phyloP scores from a whole-genome alignment of 2,797 vertebrate genomes.

The Betta splendens region DNA sequence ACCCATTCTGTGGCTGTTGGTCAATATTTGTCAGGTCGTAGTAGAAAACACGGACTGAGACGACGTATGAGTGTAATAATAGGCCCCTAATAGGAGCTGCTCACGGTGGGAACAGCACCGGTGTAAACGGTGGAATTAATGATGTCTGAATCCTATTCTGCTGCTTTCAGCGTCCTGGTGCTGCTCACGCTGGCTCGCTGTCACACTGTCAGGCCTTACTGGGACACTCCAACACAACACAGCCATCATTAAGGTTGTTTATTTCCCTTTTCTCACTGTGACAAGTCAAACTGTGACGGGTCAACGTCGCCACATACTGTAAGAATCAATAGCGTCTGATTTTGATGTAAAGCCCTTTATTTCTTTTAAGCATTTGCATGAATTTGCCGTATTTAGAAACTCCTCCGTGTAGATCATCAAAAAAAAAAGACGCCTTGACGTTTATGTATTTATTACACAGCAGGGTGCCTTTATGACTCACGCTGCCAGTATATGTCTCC shows the following conservation, averaged over 20 bases:
- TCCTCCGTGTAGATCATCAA: constrained; percentile 7
- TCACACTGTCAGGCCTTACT: constrained; percentile 10
- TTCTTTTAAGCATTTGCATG: background rate
- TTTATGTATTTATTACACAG: constrained; percentile 13
- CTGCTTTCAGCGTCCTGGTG: constrained; percentile 4
- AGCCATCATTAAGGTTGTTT: constrained; percentile 17
- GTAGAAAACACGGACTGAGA: background rate
- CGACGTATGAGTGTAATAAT: background rate
- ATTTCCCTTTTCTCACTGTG: constrained; percentile 13
- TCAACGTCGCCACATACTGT: background rate
- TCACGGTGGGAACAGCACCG: background rate
- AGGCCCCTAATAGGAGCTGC: background rate
- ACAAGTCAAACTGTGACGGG: constrained; percentile 22
- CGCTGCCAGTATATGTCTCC: constrained; percentile 28
- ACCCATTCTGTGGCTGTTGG: background rate
- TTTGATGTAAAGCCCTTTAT: constrained; percentile 1
- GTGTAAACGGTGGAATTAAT: constrained; percentile 6
- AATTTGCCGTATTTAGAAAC: constrained; percentile 1
- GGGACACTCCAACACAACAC: constrained; percentile 8
- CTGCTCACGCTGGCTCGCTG: constrained; percentile 3
- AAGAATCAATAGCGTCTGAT: background rate
- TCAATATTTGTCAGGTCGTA: background rate
- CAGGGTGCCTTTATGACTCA: constrained; percentile 30
- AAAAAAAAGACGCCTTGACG: constrained; percentile 6
- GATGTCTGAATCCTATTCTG: constrained; percentile 15